Percentiles rank a stretch among this genome's conserved stretches.
phyloP scores from a whole-genome alignment of 2,113 vertebrate genomes.

The Amphiprion ocellaris region DNA sequence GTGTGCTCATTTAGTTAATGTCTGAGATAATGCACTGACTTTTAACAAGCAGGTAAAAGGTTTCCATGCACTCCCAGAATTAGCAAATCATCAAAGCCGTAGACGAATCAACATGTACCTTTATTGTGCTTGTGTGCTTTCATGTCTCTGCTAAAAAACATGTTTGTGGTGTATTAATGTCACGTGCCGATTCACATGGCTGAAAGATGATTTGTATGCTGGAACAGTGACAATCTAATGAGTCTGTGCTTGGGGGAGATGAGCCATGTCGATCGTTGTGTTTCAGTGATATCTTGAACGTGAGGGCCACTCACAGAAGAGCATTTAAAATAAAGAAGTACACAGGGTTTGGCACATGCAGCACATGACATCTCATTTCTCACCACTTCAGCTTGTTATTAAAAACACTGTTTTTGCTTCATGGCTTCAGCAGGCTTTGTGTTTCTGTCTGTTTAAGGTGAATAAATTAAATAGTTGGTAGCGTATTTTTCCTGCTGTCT shows the following conservation, averaged over 20 bases:
- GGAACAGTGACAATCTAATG: slow-evolving; percentile 3
- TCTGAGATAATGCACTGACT: not conserved
- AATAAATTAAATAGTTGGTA: too few relatives aligned
- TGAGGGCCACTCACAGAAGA: slow-evolving; percentile 3
- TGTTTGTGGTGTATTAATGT: not conserved
- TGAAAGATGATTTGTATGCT: slow-evolving; percentile 19
- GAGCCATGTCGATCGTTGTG: not conserved
- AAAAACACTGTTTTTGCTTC: not conserved
- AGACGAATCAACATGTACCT: slow-evolving; percentile 1
- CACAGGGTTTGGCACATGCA: not conserved
- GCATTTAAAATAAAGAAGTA: slow-evolving; percentile 4
- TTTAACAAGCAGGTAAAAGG: slow-evolving; percentile 2
- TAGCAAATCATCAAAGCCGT: not conserved
- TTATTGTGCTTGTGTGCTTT: not conserved
- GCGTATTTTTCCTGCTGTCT: too few relatives aligned
- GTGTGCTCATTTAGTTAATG: not conserved
- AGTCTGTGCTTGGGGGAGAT: not conserved
- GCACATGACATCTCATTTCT: not conserved
- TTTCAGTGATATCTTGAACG: not conserved
- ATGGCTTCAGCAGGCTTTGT: too few relatives aligned
- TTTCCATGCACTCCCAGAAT: not conserved
- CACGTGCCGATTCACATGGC: slow-evolving; percentile 3
- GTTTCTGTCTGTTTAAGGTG: too few relatives aligned
- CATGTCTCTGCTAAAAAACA: slow-evolving; percentile 2
- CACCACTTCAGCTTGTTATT: not conserved